Base-by-base conservation (phyloP, 1,140 invertebrate species). In the Glossosoma conforme region DNA sequence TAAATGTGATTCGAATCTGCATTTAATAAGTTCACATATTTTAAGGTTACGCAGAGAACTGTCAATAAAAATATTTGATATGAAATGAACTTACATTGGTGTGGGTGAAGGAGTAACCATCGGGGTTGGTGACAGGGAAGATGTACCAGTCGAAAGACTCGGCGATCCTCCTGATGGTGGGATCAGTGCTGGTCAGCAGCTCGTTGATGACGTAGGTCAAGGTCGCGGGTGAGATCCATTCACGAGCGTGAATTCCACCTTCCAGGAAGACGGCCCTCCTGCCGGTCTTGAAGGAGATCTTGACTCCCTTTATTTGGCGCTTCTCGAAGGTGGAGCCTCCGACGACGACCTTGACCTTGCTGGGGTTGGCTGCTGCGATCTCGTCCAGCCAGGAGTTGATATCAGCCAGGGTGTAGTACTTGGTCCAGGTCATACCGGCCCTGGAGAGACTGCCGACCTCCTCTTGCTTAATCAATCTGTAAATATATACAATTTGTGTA, bases 221-320 rank as follows among this genome's bases (percentile, higher is more conserved):
- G 0, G 79, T 80, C 0, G 85, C 83, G 1, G 84, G 78, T 13
- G 77, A 64, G 17, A 88, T 85, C 86, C 85, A 88, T 67, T 88
- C 85, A 22, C 85, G 66, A 0, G 81, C 83, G 58, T 86, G 81
- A 24, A 83, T 83, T 21, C 79, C 57, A 32, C 50, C 50, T 45
- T 59, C 57, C 1, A 59, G 24, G 28, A 56, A 72, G 17, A 72
- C 64, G 0, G 54, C 65, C 59, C 60, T 66, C 75, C 52, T 80
- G 0, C 69, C 67, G 42, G 61, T 30, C 0, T 77, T 75, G 36
- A 76, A 76, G 0, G 80, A 81, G 42, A 84, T 59, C 59, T 79
- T 82, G 0, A 85, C 65, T 1, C 80, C 83, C 41, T 70, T 75
- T 43, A 86, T 82, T 3, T 77, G 60, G 40, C 82, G 67, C 1